Conservation (phyloP, 2,888 invertebrate species). For the Gari tellinella region DNA sequence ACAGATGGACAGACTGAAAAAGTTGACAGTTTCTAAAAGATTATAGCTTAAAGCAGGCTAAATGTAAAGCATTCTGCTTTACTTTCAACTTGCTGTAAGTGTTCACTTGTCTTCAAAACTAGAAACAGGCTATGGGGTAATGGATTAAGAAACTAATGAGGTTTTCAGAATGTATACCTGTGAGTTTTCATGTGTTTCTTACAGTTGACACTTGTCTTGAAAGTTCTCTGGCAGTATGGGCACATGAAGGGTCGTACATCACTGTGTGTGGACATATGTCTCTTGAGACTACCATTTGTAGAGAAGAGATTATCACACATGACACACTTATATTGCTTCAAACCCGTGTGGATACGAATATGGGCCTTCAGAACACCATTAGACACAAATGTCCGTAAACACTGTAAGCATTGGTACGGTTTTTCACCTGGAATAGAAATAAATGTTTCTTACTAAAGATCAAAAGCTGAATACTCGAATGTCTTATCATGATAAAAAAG, state of each 20-base stretch:
- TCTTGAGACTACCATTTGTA: conserved; percentile 89
- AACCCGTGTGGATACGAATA: conserved; percentile 85
- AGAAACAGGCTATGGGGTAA: no score
- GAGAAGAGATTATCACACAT: conserved; percentile 88
- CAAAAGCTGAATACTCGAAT: no score
- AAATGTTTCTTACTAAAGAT: no score
- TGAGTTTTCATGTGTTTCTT: conserved; percentile 89
- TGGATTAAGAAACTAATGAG: no score
- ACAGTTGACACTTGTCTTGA: conserved; percentile 87
- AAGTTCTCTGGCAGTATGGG: conserved; percentile 87
- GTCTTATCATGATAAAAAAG: no score
- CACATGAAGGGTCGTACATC: conserved; percentile 85
- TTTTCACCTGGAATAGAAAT: conserved; percentile 82
- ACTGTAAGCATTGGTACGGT: conserved; percentile 84
- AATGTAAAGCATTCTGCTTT: no score
- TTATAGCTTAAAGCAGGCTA: no score
- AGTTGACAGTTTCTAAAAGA: no score
- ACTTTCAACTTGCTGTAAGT: no score
- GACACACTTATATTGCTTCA: conserved; percentile 87
- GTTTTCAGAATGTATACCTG: no score
- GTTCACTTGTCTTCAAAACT: no score
- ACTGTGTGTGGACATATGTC: conserved; percentile 91
- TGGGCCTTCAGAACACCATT: conserved; percentile 87
- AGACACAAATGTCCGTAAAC: conserved; percentile 85
- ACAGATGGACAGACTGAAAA: no score